Evolutionary conservation across 2,113 vertebrate species (phyloP).

Genomic region (Lamprotornis superbus): DNA sequence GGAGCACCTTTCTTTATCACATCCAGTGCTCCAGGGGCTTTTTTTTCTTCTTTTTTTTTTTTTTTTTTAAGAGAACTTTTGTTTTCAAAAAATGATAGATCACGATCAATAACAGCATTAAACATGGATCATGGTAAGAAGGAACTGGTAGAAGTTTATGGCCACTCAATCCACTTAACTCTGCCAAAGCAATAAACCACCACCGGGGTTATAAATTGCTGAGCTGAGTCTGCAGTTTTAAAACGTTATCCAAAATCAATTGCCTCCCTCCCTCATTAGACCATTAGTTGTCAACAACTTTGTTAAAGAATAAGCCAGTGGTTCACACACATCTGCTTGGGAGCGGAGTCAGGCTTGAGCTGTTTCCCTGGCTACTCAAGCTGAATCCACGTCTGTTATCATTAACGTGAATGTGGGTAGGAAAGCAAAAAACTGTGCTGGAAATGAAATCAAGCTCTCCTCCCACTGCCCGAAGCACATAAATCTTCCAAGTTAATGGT

Average conservation of each 20-base stretch:
- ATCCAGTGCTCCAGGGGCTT: not conserved
- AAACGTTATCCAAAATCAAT: conserved; percentile 44
- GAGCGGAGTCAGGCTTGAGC: not conserved
- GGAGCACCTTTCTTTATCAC: not conserved
- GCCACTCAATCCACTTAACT: conserved; percentile 38
- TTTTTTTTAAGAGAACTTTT: not conserved
- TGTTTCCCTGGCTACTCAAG: conserved; percentile 40
- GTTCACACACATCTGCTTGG: conserved; percentile 38
- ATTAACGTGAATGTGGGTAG: not conserved
- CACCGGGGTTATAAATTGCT: not conserved
- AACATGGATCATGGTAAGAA: not conserved
- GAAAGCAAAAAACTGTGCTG: conserved; percentile 20
- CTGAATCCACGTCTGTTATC: not conserved
- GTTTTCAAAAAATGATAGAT: not conserved
- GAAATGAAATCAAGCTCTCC: conserved; percentile 36
- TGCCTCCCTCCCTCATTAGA: not conserved
- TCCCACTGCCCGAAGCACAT: conserved; percentile 31
- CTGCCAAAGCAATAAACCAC: conserved; percentile 10
- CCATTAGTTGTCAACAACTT: conserved; percentile 15
- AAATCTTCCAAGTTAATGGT: conserved; percentile 41
- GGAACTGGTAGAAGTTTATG: conserved; percentile 23
- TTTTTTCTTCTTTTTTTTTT: not conserved
- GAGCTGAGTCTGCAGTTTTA: conserved; percentile 29
- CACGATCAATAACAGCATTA: not conserved
- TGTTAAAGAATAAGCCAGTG: not conserved